phyloP scores from a whole-genome alignment of 2,888 invertebrate species.

The Agrochola lota region DNA sequence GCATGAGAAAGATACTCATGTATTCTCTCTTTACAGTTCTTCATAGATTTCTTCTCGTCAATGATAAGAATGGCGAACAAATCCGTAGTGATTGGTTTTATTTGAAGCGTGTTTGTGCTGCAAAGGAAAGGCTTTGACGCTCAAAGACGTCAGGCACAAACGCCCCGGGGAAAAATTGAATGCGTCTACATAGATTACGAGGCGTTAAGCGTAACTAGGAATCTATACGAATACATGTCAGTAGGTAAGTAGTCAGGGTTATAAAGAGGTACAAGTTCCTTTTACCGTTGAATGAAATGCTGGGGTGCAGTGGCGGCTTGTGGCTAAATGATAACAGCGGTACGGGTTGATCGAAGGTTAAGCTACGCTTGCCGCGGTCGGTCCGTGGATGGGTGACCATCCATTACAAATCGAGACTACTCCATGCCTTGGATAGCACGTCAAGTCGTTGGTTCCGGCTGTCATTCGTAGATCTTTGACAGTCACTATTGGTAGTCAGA shows the following conservation, averaged over 20 bases:
- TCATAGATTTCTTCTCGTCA: background rate
- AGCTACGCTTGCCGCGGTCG: background rate
- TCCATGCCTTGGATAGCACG: background rate
- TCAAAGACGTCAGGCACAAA: conserved; percentile 43
- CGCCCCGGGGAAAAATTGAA: conserved; percentile 50
- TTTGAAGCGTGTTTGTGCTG: conserved; percentile 52
- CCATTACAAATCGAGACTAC: background rate
- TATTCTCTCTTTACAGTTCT: background rate
- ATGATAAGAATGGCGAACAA: conserved; percentile 33
- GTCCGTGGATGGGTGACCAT: background rate
- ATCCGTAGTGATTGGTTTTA: conserved; percentile 56
- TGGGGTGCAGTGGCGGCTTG: background rate
- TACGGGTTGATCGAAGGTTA: background rate
- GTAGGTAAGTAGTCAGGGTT: background rate
- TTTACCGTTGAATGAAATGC: background rate
- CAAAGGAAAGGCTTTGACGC: conserved; percentile 48
- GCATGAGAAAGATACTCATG: background rate
- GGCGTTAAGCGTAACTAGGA: conserved; percentile 24
- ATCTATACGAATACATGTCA: background rate
- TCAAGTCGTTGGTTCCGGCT: background rate
- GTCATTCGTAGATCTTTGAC: background rate
- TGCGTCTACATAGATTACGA: conserved; percentile 49
- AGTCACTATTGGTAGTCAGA: background rate
- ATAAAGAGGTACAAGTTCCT: background rate
- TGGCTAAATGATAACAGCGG: background rate